These are phyloP conservation scores for Heterohyrax brucei DNA, from an alignment of 2,797 vertebrate genomes.

Conservation along the genomic window DNA sequence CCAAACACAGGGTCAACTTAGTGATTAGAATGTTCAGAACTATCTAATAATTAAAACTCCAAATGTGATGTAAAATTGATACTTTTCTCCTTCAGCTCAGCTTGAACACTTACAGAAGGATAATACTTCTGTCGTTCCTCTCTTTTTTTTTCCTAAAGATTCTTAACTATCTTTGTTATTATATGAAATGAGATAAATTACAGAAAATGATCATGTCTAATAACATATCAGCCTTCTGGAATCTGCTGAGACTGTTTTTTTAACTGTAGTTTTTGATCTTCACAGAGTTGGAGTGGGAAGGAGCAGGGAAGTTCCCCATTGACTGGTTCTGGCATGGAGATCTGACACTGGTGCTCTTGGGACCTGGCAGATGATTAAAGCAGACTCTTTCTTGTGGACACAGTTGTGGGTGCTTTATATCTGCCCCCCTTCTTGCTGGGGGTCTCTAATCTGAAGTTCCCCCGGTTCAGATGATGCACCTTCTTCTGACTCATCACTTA, in stretches of 20 bases:
- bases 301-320: constrained; percentile 49
- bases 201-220: neutral
- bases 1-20: constrained; percentile 37
- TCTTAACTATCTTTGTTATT: neutral
- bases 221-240: neutral
- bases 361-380: constrained; percentile 51
- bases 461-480: neutral
- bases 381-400: neutral
- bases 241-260: neutral
- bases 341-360: neutral
- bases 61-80: constrained; percentile 24
- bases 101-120: neutral
- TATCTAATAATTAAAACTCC: neutral
- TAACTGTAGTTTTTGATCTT: neutral
- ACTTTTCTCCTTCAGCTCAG: neutral
- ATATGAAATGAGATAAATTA: neutral
- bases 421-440: neutral
- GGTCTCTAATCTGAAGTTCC: neutral
- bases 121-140: neutral
- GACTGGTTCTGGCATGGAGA: neutral
- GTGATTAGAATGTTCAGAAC: constrained; percentile 12
- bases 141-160: neutral
- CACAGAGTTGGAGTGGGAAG: neutral
- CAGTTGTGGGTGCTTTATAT: constrained; percentile 7
- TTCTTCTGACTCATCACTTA: neutral